A percentile compares a stretch with the other conserved stretches of the same genome.
Evolutionary conservation across 2,888 invertebrate genomes (phyloP).

Genomic region (Drosophila mercatorum): DNA sequence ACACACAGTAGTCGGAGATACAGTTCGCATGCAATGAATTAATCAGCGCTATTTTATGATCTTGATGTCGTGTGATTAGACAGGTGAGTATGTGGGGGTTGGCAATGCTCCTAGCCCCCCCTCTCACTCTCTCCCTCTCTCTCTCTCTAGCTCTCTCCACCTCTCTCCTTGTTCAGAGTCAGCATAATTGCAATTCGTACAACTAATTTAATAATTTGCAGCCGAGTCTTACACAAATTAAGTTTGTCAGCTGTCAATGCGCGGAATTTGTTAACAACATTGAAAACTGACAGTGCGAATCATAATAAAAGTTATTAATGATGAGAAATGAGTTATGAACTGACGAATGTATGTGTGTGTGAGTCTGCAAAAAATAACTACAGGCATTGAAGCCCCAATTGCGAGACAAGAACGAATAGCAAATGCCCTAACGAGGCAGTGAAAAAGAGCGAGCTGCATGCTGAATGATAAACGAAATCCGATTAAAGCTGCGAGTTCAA

Average conservation of each 20-base stretch:
- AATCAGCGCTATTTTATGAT: conserved; percentile 68
- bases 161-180: background rate
- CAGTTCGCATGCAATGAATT: conserved; percentile 72
- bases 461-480: background rate
- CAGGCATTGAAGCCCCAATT: background rate
- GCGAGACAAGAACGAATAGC: conserved; percentile 7
- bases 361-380: conserved; percentile 1
- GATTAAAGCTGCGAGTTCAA: background rate
- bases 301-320: conserved; percentile 82
- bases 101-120: background rate
- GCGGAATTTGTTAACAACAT: conserved; percentile 83
- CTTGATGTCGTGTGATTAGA: conserved; percentile 36
- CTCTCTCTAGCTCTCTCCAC: background rate
- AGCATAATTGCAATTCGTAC: conserved; percentile 73
- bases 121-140: background rate
- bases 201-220: conserved; percentile 75
- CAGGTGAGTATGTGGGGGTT: conserved; percentile 8
- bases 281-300: conserved; percentile 82
- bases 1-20: conserved; percentile 24
- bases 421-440: conserved; percentile 20
- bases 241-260: conserved; percentile 83
- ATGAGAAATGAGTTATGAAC: conserved; percentile 81
- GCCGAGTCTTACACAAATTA: conserved; percentile 73
- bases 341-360: conserved; percentile 17
- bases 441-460: background rate